phyloP scores from a whole-genome alignment of 2,888 invertebrate species.

The Cistogaster globosa region DNA sequence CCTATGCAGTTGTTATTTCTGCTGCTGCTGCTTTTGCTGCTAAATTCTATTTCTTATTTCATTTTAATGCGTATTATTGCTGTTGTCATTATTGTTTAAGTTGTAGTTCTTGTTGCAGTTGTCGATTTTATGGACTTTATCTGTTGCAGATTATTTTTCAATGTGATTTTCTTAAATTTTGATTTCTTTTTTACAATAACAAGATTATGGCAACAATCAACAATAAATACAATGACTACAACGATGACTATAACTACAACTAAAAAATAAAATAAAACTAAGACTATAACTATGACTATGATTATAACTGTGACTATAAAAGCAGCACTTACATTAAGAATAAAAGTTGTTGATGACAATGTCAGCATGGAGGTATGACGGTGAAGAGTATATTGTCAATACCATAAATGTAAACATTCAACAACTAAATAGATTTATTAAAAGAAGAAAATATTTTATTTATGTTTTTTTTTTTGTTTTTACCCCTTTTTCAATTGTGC shows the following conservation, averaged over 20 bases:
- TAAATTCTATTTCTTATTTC: constrained; percentile 37
- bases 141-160: constrained; percentile 50
- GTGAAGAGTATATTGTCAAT: constrained; percentile 42
- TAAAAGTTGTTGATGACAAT: constrained; percentile 30
- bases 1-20: not conserved
- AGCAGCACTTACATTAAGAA: constrained; percentile 8
- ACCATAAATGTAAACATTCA: constrained; percentile 39
- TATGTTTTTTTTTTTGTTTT: not conserved
- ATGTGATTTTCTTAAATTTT: constrained; percentile 6
- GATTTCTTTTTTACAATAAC: not conserved
- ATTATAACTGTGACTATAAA: not conserved
- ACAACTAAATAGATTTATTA: constrained; percentile 58
- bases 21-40: constrained; percentile 5
- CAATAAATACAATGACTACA: constrained; percentile 24
- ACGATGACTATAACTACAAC: constrained; percentile 5
- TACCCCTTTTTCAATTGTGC: constrained; percentile 1
- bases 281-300: too few relatives aligned
- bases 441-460: constrained; percentile 46
- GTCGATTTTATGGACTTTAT: constrained; percentile 43
- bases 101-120: constrained; percentile 17
- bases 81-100: constrained; percentile 24
- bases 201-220: constrained; percentile 36
- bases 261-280: too few relatives aligned
- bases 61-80: constrained; percentile 56
- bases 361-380: constrained; percentile 15